Evolutionary conservation across 1,140 invertebrate species (phyloP), one percentile per base, ranked within the genome.

Genomic region (Chironomus tepperi): DNA sequence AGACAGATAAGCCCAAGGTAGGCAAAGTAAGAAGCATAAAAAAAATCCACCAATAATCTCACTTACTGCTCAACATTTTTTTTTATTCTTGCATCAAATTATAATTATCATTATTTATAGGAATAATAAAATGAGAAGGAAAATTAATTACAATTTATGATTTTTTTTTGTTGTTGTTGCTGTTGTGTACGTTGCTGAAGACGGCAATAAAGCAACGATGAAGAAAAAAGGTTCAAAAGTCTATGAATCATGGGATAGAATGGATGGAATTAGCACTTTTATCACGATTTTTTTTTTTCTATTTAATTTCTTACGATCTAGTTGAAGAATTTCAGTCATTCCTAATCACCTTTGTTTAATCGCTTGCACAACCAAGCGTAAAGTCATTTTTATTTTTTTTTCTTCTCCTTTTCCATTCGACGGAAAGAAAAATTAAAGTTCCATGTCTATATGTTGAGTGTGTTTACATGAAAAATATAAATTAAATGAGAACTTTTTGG

Each of bases 71-170:
- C 24, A 34, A 34, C 24, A 34, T 34, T 34, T 34, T 34, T n/a
- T n/a, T 3, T 16, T n/a, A 18, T 70, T 70, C 65, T 70, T 19
- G 65, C 16, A 70, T 19, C 65, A 19, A 70, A 70, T 70, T 70
- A 21, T 21, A 19, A 70, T 70, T 70, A 70, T 70, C 16, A 70
- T 70, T 70, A 70, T 70, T 70, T 70, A 70, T 70, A 57, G 47
- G 47, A 57, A 57, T 70, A 70, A 19, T 21, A 19, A 21, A 18
- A 70, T 19, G 65, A 70, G 19, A 70, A 19, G 65, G 19, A 70
- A 70, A 70, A 70, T 70, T 70, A 70, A 70, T 70, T 70, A 70
- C 65, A 70, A 70, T 70, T 70, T 70, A 70, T 70, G 65, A 70
- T 70, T 70, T 70, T 10, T 19, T 57, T 57, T 57, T 47, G n/a